Percentiles rank a stretch among this genome's conserved stretches.
Conservation (phyloP, 2,113 vertebrate species). For the Plotosus lineatus region DNA sequence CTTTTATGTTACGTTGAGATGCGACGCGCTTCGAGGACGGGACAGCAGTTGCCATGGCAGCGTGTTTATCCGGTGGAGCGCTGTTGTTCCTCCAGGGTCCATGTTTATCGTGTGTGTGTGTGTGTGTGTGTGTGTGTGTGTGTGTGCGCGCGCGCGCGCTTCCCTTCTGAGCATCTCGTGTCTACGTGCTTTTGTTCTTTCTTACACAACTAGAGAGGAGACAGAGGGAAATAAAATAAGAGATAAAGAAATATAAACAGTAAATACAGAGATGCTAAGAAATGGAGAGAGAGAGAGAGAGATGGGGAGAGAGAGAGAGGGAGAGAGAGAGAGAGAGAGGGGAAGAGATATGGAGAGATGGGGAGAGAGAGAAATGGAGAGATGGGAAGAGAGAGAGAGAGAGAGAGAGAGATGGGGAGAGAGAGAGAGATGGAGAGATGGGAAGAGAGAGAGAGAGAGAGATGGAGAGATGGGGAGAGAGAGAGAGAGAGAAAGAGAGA, state of each 20-base stretch:
- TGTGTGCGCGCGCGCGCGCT: background rate
- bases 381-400: background rate
- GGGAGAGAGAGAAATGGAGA: background rate
- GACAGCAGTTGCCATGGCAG: conserved; percentile 10
- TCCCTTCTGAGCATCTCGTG: background rate
- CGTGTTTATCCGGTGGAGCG: background rate
- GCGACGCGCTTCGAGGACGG: background rate
- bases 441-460: too few relatives aligned
- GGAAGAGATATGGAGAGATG: background rate
- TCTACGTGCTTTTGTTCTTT: background rate
- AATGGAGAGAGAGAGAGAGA: background rate
- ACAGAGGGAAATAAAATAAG: background rate
- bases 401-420: background rate
- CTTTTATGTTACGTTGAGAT: background rate
- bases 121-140: conserved; percentile 1
- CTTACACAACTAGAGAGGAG: background rate
- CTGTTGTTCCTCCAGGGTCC: background rate
- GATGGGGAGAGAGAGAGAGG: too few relatives aligned
- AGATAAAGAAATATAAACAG: background rate
- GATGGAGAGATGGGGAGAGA: background rate
- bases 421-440: too few relatives aligned
- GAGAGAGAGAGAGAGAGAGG: background rate
- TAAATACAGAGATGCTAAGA: too few relatives aligned
- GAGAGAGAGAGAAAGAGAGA: background rate
- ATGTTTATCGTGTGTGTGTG: background rate